phyloP scores from a whole-genome alignment of 2,888 invertebrate genomes.

The Cephus nigrinus region DNA sequence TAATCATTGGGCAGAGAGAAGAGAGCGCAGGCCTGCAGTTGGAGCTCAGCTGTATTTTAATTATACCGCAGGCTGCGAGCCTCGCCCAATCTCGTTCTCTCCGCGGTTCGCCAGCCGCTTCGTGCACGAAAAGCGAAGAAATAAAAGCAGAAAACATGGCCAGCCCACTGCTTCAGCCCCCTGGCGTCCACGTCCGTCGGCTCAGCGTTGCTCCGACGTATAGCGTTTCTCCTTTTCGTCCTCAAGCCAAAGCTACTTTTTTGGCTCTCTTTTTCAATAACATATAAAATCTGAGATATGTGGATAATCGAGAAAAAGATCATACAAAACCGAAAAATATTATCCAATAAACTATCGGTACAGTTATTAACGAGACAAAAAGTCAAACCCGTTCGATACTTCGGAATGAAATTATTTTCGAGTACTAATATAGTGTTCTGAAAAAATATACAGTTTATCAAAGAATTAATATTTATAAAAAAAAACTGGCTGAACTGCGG shows the following conservation, averaged over 20 bases:
- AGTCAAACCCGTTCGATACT: neutral
- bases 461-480: neutral
- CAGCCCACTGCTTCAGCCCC: constrained; percentile 51
- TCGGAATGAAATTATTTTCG: neutral
- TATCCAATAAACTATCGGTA: neutral
- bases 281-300: neutral
- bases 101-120: constrained; percentile 34
- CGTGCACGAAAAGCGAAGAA: constrained; percentile 35
- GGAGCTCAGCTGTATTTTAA: constrained; percentile 63
- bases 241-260: neutral
- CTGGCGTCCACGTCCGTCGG: constrained; percentile 25
- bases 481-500: neutral
- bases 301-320: neutral
- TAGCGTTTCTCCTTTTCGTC: neutral
- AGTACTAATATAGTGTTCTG: neutral
- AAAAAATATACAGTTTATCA: neutral
- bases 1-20: constrained; percentile 41
- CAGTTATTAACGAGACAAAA: neutral
- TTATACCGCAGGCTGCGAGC: constrained; percentile 51
- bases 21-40: constrained; percentile 43
- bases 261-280: neutral
- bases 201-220: neutral
- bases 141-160: constrained; percentile 37
- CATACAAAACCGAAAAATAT: neutral
- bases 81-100: constrained; percentile 42